A percentile compares a stretch with the other conserved stretches of the same genome.
Conservation (phyloP, 1,140 invertebrate species). For the Drosophila truncata region DNA sequence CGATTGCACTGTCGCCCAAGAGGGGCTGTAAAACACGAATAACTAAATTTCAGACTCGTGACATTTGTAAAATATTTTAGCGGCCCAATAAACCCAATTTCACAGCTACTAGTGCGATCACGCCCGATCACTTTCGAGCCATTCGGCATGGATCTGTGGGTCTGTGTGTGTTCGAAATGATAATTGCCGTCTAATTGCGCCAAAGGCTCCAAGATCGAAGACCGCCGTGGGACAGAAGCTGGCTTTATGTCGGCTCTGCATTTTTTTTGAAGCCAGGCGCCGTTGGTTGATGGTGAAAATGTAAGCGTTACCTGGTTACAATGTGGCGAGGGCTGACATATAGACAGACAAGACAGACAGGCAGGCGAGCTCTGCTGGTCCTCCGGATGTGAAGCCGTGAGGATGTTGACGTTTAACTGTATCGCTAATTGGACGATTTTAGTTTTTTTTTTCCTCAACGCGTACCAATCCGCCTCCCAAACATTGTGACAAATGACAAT, state of each 20-base stretch:
- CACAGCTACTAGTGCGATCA: conserved; percentile 50
- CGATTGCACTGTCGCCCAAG: conserved; percentile 55
- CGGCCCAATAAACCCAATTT: conserved; percentile 79
- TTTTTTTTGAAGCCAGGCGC: conserved; percentile 63
- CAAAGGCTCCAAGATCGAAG: conserved; percentile 28
- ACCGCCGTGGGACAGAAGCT: conserved; percentile 47
- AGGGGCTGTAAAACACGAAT: conserved; percentile 77
- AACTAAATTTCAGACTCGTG: conserved; percentile 79
- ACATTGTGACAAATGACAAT: conserved; percentile 74
- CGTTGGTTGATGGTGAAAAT: conserved; percentile 74
- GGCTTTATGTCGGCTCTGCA: conserved; percentile 65
- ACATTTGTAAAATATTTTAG: conserved; percentile 81
- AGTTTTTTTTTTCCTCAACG: conserved; percentile 33
- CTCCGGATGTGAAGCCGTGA: conserved; percentile 79
- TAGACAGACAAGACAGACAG: conserved; percentile 5
- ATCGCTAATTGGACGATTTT: conserved; percentile 78
- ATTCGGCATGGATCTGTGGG: neutral
- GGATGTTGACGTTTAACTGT: conserved; percentile 83
- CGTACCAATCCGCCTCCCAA: conserved; percentile 21
- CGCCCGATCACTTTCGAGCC: conserved; percentile 22
- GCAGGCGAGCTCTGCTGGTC: conserved; percentile 18
- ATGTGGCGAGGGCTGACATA: conserved; percentile 30
- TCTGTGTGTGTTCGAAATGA: conserved; percentile 47
- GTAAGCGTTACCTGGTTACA: conserved; percentile 78
- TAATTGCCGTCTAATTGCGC: conserved; percentile 73